These are phyloP conservation scores for Umimayanthus chanpuru DNA, from an alignment of 92 coral and sea anemone genomes.

Conservation along the genomic window DNA sequence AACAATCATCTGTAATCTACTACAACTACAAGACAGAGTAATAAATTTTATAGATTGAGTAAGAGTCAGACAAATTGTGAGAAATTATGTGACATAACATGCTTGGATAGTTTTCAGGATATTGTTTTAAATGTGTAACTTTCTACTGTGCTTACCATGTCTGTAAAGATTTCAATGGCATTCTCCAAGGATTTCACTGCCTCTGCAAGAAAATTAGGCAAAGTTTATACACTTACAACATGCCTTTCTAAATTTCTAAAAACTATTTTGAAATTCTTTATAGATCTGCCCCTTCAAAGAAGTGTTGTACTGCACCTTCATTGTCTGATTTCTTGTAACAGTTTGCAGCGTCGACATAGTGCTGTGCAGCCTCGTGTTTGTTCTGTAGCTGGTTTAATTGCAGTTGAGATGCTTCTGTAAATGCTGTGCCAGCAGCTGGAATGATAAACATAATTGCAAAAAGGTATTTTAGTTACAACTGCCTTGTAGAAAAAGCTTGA, in stretches of 20 bases:
- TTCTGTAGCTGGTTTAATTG: conserved; percentile 81
- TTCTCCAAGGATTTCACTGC: conserved; percentile 85
- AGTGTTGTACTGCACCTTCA: conserved; percentile 66
- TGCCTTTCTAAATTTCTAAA: background rate
- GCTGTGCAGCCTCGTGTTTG: conserved; percentile 97
- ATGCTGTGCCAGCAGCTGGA: conserved; percentile 96
- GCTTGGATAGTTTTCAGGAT: background rate
- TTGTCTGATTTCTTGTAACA: conserved; percentile 96
- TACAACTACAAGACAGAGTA: too few relatives aligned
- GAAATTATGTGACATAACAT: too few relatives aligned
- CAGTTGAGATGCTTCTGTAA: conserved; percentile 86
- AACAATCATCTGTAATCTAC: too few relatives aligned
- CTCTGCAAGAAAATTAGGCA: conserved; percentile 61
- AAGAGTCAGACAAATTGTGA: too few relatives aligned
- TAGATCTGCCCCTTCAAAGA: background rate
- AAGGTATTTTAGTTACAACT: background rate
- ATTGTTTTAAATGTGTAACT: background rate
- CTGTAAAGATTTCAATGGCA: conserved; percentile 94
- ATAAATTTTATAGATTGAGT: too few relatives aligned
- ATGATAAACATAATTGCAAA: background rate
- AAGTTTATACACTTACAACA: background rate
- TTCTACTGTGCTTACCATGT: conserved; percentile 71
- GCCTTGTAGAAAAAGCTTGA: too few relatives aligned
- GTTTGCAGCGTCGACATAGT: conserved; percentile 94
- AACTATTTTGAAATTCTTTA: background rate